phyloP scores from a whole-genome alignment of 2,113 vertebrate genomes.

The Elaphurus davidianus region DNA sequence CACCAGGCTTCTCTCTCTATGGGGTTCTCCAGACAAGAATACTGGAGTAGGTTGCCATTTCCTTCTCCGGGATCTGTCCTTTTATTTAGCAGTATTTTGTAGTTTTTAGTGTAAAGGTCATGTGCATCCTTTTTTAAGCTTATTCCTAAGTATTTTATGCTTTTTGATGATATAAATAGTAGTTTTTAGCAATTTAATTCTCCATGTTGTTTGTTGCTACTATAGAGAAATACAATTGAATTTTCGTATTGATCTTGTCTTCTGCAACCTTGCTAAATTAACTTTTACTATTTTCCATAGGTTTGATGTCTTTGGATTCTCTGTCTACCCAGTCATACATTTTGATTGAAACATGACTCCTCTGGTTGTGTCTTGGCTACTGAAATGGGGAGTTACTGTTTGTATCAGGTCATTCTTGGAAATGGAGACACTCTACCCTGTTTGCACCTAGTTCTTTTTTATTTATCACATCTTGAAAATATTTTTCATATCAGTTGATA shows the following conservation, averaged over 20 bases:
- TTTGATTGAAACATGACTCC: neutral
- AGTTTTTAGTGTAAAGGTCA: neutral
- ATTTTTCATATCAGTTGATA: neutral
- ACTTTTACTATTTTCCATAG: neutral
- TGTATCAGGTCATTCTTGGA: neutral
- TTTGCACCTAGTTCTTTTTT: neutral
- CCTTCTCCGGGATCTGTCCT: neutral
- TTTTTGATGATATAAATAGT: neutral
- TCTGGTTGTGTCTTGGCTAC: neutral
- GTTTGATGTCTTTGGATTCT: neutral
- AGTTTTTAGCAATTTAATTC: neutral
- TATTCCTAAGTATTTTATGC: neutral
- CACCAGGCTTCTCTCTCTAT: neutral
- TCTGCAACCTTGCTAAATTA: neutral
- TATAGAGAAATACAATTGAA: neutral
- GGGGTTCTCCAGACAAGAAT: neutral
- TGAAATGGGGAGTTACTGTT: neutral
- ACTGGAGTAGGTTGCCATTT: neutral
- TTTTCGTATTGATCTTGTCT: neutral
- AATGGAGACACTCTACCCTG: neutral
- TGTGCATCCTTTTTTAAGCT: neutral
- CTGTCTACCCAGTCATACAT: neutral
- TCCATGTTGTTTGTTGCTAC: neutral
- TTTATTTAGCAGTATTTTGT: neutral
- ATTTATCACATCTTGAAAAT: neutral